Conservation (phyloP, 2,797 vertebrate genomes). For the Syndactyla subalaris region DNA sequence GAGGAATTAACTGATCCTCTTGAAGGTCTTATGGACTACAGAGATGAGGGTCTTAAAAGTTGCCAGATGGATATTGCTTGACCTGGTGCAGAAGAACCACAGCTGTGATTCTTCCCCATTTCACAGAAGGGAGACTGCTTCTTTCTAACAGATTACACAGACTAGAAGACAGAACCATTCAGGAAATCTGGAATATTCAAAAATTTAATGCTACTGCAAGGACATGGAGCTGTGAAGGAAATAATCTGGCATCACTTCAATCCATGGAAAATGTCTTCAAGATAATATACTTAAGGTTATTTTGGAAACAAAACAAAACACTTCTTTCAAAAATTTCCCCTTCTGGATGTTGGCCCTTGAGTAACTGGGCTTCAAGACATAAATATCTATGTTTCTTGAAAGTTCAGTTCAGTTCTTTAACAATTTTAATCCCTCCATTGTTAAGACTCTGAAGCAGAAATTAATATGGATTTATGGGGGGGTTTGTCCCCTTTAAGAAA, state of each 20-base stretch:
- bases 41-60: not conserved
- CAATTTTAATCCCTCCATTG: not conserved
- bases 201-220: not conserved
- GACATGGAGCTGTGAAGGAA: not conserved
- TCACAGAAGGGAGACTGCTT: not conserved
- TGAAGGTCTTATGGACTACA: not conserved
- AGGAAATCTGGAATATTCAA: not conserved
- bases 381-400: not conserved
- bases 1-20: conserved; percentile 9
- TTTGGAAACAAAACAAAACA: not conserved
- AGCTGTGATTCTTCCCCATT: not conserved
- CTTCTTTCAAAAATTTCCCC: not conserved
- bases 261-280: not conserved
- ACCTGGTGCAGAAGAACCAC: not conserved
- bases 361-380: not conserved
- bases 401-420: not conserved
- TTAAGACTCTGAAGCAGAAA: not conserved
- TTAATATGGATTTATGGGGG: fast-evolving
- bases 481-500: not conserved
- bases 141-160: not conserved
- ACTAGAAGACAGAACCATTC: not conserved
- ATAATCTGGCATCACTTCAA: not conserved
- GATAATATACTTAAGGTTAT: not conserved
- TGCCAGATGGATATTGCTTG: not conserved
- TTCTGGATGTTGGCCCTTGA: not conserved